These are phyloP conservation scores for Passer domesticus DNA, from an alignment of 2,113 vertebrate genomes.

Conservation along the genomic window DNA sequence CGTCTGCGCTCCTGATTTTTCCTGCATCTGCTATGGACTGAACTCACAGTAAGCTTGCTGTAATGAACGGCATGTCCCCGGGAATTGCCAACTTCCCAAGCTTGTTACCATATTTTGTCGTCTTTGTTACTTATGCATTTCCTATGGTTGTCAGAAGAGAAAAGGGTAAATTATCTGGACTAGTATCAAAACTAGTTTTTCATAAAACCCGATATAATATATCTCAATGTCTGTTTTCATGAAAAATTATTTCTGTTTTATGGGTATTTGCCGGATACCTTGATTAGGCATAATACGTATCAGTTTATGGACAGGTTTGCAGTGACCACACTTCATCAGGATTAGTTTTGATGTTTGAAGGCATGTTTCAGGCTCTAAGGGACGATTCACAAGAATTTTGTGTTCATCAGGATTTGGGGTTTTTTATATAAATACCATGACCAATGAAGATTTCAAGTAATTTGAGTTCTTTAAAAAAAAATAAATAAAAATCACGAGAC, in stretches of 20 bases:
- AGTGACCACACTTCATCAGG: background rate
- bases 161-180: background rate
- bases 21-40: background rate
- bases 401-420: background rate
- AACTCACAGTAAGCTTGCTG: background rate
- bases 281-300: background rate
- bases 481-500: background rate
- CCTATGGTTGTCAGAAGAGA: background rate
- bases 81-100: background rate
- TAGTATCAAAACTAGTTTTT: background rate
- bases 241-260: background rate
- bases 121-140: background rate
- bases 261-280: background rate
- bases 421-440: background rate
- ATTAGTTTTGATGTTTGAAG: background rate
- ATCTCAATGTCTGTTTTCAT: background rate
- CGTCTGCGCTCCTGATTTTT: background rate
- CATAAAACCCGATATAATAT: background rate
- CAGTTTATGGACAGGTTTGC: background rate
- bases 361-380: background rate
- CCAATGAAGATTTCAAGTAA: background rate
- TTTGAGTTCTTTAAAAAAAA: background rate
- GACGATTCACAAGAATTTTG: background rate
- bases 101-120: background rate
- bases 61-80: background rate